Base-by-base conservation (phyloP, 2,113 vertebrate genomes). In the Fulica atra region DNA sequence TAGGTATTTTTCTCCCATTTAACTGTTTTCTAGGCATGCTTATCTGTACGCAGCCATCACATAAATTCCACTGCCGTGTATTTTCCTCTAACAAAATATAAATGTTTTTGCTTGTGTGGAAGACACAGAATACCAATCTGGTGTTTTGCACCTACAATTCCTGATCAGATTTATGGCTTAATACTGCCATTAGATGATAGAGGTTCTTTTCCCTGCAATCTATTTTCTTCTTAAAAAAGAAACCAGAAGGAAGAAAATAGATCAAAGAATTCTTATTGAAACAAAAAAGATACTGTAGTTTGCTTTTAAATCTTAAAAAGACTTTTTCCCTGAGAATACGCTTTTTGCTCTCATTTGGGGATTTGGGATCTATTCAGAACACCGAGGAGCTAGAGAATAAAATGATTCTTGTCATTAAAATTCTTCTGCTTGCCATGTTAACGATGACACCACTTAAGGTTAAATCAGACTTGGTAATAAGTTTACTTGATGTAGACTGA, bases 401-500 rank as follows among this genome's bases (percentile, higher is more conserved):
- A 93, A 74, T 54, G 25, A 79, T 81, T 91, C 84, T 33, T 86
- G 64, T 93, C 91, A 96, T 96, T 93, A 96, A 95, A 87, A 93
- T 94, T 96, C 80, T 92, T 91, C 94, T 92, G 54, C 80, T 86
- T 88, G 81, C 91, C 82, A 31, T 82, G 57, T 93, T 95, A 95
- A 65, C 56, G 85, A 96, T 94, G 78, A 84, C 81, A 92, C 92
- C 88, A 92, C 81, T 92, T 95, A 95, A 91, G 73, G 31, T 93
- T 93, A 95, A 86, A 91, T 95, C 91, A 74, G 44, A 93, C 57
- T 86, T 87, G 83, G 72, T 94, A 97, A 95, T 96, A 97, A 96
- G 95, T 94, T 97, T 93, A 69, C 84, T 94, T 96, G 90, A 90
- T 77, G 25, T 91, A 95, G 80, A 23, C 26, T 77, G 78, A 87